Conservation (phyloP, 2,888 invertebrate genomes). For the Rhyacophila evoluta region DNA sequence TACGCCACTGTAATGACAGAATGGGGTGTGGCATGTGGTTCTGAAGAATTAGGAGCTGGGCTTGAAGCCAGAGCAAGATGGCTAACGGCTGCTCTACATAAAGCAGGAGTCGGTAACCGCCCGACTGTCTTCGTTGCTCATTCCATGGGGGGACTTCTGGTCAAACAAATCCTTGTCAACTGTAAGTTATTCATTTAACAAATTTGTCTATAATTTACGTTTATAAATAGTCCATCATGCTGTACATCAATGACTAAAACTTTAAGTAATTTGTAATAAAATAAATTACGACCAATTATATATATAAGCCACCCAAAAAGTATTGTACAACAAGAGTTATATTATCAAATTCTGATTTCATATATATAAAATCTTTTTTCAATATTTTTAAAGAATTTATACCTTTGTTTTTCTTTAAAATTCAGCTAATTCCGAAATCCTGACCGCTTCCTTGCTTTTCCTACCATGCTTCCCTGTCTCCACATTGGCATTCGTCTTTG, state of each 20-base stretch:
- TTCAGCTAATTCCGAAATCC: neutral
- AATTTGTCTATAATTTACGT: too few relatives aligned
- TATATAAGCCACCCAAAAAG: too few relatives aligned
- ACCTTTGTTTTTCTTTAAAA: too few relatives aligned
- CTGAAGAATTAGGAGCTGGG: conserved; percentile 68
- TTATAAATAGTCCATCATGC: too few relatives aligned
- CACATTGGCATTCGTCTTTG: neutral
- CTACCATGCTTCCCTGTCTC: neutral
- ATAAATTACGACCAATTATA: too few relatives aligned
- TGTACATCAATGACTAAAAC: too few relatives aligned
- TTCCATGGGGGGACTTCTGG: conserved; percentile 95
- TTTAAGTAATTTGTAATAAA: too few relatives aligned
- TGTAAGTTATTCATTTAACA: too few relatives aligned
- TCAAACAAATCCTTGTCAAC: conserved; percentile 85
- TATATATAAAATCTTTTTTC: too few relatives aligned
- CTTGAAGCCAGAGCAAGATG: conserved; percentile 77
- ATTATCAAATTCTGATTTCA: too few relatives aligned
- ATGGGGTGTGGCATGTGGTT: conserved; percentile 76
- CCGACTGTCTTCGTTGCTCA: conserved; percentile 94
- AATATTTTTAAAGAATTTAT: too few relatives aligned
- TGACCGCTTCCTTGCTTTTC: neutral
- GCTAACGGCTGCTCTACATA: conserved; percentile 75
- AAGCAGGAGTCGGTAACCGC: conserved; percentile 82
- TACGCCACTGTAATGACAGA: conserved; percentile 88
- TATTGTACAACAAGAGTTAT: too few relatives aligned